Evolutionary conservation across 2,113 vertebrate species (phyloP).

Genomic region (Hippocampus barbouri): DNA sequence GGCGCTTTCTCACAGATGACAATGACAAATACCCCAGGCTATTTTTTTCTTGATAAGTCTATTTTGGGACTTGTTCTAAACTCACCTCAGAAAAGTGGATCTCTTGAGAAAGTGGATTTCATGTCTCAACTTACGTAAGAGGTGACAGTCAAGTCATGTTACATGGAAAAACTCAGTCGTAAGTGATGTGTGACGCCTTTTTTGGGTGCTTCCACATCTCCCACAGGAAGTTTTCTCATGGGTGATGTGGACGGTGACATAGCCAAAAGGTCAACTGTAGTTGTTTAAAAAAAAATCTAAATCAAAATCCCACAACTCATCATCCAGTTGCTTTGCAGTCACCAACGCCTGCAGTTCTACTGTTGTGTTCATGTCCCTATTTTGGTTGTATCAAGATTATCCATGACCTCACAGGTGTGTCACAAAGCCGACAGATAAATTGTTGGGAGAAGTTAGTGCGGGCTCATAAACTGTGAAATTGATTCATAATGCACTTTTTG

Average conservation of each 20-base stretch:
- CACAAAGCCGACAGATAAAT: not conserved
- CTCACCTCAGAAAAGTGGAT: conserved; percentile 35
- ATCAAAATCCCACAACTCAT: no score
- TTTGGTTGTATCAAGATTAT: not conserved
- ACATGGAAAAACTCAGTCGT: not conserved
- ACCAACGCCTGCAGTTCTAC: not conserved
- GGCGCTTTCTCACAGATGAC: conserved; percentile 54
- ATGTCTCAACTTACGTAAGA: conserved; percentile 13
- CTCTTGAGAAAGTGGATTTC: conserved; percentile 53
- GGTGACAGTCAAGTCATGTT: not conserved
- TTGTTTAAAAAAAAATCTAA: no score
- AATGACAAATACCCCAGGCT: conserved; percentile 62
- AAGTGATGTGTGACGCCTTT: not conserved
- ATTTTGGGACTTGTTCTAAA: conserved; percentile 56
- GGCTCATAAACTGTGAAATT: not conserved
- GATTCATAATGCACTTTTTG: not conserved
- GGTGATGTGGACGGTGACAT: not conserved
- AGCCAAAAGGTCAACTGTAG: no score
- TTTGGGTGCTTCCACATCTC: not conserved
- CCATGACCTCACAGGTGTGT: not conserved
- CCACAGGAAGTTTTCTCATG: not conserved
- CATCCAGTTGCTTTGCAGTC: not conserved
- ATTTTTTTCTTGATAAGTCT: conserved; percentile 28
- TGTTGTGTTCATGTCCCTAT: not conserved
- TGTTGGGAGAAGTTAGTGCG: not conserved